phyloP scores from a whole-genome alignment of 2,888 invertebrate genomes.

The Polietes domitor region DNA sequence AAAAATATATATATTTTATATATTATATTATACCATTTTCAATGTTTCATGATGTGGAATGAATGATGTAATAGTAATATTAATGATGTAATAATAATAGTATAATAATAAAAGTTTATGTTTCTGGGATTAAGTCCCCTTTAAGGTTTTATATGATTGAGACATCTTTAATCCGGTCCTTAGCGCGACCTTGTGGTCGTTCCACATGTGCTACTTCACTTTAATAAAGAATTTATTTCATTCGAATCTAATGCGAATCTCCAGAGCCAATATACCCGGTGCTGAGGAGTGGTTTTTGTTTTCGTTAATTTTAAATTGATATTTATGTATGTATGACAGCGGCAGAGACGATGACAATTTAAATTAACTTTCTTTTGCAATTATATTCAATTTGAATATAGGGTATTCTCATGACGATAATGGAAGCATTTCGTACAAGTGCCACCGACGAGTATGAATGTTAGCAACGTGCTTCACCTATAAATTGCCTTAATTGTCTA shows the following conservation, averaged over 20 bases:
- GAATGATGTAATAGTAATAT: too few species aligned
- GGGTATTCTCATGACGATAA: constrained; percentile 16
- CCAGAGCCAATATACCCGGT: neutral
- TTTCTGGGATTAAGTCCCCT: too few species aligned
- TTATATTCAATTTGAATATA: constrained; percentile 25
- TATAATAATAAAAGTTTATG: too few species aligned
- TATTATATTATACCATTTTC: too few species aligned
- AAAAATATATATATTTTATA: too few species aligned
- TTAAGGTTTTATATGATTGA: too few species aligned
- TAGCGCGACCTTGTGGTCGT: too few species aligned
- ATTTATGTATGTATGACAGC: neutral
- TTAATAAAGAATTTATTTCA: too few species aligned
- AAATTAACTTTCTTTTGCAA: constrained; percentile 52
- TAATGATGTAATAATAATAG: too few species aligned
- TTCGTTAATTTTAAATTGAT: neutral
- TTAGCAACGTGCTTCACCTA: constrained; percentile 34
- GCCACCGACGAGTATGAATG: constrained; percentile 20
- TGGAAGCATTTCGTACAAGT: neutral
- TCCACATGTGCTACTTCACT: too few species aligned
- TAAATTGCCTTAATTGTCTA: constrained; percentile 26
- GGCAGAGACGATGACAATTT: constrained; percentile 13
- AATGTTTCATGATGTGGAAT: too few species aligned
- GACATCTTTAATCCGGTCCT: too few species aligned
- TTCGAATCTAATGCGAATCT: neutral
- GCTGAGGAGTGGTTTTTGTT: constrained; percentile 1